A percentile compares a stretch with the other conserved stretches of the same genome.
phyloP scores from a whole-genome alignment of 2,797 vertebrate genomes.

The Sorex maritimensis region DNA sequence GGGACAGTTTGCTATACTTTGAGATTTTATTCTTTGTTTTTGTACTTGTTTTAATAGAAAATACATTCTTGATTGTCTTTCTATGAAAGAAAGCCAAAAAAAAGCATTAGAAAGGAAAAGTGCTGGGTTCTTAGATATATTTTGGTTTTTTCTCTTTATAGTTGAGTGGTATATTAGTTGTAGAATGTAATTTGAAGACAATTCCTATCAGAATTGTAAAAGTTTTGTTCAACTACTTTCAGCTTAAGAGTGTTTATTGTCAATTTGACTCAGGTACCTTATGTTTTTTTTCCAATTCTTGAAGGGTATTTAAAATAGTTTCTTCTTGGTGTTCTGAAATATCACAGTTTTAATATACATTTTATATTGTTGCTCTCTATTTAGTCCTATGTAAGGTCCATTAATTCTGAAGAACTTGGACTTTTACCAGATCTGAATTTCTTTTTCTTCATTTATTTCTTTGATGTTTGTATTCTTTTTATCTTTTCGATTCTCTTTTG shows the following conservation, averaged over 20 bases:
- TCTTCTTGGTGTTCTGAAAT: constrained; percentile 14
- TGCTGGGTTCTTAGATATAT: not conserved
- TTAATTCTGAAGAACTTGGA: not conserved
- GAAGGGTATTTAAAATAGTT: constrained; percentile 3
- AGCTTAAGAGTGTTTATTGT: not conserved
- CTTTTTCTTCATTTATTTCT: constrained; percentile 41
- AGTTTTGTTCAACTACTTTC: not conserved
- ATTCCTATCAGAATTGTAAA: constrained; percentile 16
- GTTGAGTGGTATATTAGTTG: not conserved
- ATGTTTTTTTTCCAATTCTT: not conserved
- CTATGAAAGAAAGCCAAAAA: not conserved
- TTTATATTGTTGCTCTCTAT: not conserved
- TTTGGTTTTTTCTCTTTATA: not conserved
- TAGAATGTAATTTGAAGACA: not conserved
- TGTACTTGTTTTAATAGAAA: not conserved
- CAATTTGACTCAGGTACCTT: not conserved
- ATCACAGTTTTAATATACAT: not conserved
- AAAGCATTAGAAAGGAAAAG: not conserved
- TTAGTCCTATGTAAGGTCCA: not conserved
- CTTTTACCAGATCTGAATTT: not conserved
- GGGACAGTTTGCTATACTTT: not conserved
- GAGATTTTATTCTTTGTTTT: not conserved
- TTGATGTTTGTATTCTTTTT: not conserved
- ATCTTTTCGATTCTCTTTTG: not conserved
- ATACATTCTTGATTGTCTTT: not conserved